Conservation (phyloP, 2,797 vertebrate genomes). For the Enteromius anoplus region DNA sequence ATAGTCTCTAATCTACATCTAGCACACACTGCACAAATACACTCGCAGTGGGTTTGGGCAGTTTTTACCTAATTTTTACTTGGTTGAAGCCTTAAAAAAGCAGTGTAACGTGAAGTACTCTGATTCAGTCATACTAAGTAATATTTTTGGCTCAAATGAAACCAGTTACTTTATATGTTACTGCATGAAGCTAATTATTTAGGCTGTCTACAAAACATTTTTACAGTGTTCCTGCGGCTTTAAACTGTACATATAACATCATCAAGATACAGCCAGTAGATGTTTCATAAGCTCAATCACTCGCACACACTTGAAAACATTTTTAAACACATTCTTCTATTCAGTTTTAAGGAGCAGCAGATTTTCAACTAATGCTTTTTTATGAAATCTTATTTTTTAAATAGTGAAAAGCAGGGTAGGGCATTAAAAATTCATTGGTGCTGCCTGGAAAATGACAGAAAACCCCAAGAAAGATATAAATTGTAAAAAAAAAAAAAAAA, state of each 20-base stretch:
- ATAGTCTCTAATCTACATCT: slow-evolving; percentile 42
- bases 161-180: background rate
- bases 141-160: background rate
- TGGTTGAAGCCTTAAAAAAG: background rate
- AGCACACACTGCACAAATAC: slow-evolving; percentile 24
- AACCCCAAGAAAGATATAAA: background rate
- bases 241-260: background rate
- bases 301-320: background rate
- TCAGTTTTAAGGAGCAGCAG: background rate
- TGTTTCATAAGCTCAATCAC: background rate
- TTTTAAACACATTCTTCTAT: background rate
- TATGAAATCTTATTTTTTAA: slow-evolving; percentile 57
- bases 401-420: slow-evolving; percentile 67
- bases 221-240: background rate
- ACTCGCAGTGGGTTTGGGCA: background rate
- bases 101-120: background rate
- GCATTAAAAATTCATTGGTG: slow-evolving; percentile 74
- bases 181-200: background rate
- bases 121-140: background rate
- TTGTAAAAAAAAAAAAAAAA: background rate
- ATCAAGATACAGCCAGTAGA: background rate
- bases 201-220: slow-evolving; percentile 8
- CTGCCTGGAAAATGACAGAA: slow-evolving; percentile 56
- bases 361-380: slow-evolving; percentile 63
- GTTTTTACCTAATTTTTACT: slow-evolving; percentile 2